These are phyloP conservation scores for Tiliacea aurago DNA, from an alignment of 2,888 invertebrate genomes.

Conservation along the genomic window DNA sequence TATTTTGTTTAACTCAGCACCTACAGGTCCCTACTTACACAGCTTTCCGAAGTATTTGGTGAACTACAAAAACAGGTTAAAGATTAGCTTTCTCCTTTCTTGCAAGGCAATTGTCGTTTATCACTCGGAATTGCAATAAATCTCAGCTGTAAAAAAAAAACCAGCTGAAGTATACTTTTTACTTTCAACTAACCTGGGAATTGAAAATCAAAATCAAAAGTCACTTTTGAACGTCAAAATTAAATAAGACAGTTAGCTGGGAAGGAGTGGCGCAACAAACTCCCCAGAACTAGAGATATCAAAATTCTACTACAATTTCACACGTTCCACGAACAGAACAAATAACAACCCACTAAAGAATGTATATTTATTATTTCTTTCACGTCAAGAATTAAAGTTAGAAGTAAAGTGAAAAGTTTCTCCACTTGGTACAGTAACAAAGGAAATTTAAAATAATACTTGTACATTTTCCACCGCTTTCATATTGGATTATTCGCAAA, in stretches of 20 bases:
- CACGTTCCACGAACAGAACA: constrained; percentile 1
- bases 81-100: background rate
- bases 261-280: too few relatives aligned
- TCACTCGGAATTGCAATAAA: background rate
- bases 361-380: constrained; percentile 42
- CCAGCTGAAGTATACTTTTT: too few relatives aligned
- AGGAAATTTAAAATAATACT: constrained; percentile 35
- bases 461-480: constrained; percentile 19
- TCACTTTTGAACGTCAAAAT: too few relatives aligned
- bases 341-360: constrained; percentile 20
- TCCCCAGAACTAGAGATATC: background rate
- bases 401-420: constrained; percentile 39
- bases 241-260: too few relatives aligned
- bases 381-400: constrained; percentile 37
- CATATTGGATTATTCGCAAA: constrained; percentile 24
- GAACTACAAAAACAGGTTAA: background rate
- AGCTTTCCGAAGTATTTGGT: too few relatives aligned
- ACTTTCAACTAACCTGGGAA: background rate
- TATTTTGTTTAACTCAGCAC: too few relatives aligned
- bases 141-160: background rate
- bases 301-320: constrained; percentile 8
- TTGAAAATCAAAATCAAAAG: too few relatives aligned
- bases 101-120: background rate
- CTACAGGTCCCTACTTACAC: too few relatives aligned
- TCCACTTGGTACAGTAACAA: constrained; percentile 17